Conservation (phyloP, 1,140 invertebrate genomes). For the Hylaeus anthracinus region DNA sequence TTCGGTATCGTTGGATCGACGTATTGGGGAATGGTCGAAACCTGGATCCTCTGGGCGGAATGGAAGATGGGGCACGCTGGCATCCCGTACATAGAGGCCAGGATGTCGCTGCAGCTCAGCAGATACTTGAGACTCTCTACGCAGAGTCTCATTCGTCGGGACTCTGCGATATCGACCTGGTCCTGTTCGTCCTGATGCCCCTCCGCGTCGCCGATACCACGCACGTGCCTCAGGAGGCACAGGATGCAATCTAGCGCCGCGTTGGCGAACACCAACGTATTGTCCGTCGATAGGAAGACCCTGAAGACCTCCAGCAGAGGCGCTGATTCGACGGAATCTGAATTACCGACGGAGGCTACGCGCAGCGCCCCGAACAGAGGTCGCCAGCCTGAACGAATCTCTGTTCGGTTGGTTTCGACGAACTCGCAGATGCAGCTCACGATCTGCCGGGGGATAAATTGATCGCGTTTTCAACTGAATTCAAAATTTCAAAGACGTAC, state of each 20-base stretch:
- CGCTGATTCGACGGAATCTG: conserved; percentile 82
- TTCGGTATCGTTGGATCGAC: conserved; percentile 94
- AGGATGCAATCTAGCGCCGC: conserved; percentile 96
- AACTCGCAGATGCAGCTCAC: conserved; percentile 97
- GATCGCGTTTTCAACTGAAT: neutral
- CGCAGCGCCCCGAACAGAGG: conserved; percentile 94
- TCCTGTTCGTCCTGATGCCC: conserved; percentile 62
- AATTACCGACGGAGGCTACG: conserved; percentile 87
- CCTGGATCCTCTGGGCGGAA: conserved; percentile 92
- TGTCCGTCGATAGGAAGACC: conserved; percentile 95
- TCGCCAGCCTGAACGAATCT: conserved; percentile 96
- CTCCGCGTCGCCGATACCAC: conserved; percentile 81
- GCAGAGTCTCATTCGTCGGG: conserved; percentile 82
- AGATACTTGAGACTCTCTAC: conserved; percentile 93
- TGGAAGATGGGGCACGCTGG: conserved; percentile 96
- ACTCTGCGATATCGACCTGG: conserved; percentile 65
- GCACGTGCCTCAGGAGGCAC: conserved; percentile 89
- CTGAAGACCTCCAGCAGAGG: conserved; percentile 95
- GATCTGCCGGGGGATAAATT: conserved; percentile 84
- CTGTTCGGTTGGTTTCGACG: conserved; percentile 94
- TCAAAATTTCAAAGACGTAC: neutral
- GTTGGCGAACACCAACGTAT: conserved; percentile 95
- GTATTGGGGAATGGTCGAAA: conserved; percentile 88
- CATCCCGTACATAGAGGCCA: conserved; percentile 96
- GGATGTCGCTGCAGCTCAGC: conserved; percentile 91